phyloP scores from a whole-genome alignment of 92 coral and sea anemone species.

The Montipora capitata region DNA sequence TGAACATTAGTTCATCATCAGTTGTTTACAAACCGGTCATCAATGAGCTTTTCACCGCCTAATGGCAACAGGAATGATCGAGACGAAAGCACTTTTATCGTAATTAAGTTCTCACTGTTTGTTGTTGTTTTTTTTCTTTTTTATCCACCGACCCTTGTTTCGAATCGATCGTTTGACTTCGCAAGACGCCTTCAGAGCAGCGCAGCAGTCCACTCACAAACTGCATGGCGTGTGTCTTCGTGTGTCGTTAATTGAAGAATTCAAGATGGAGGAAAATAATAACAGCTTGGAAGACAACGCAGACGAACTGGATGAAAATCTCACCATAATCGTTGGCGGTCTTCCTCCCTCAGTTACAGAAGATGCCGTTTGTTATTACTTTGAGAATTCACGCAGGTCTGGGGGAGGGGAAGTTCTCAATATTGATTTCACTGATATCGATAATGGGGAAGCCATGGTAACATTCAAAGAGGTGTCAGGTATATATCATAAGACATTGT shows the following conservation, averaged over 20 bases:
- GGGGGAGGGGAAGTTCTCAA: conserved; percentile 27
- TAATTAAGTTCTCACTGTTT: background rate
- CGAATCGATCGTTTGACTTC: background rate
- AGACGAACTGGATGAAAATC: background rate
- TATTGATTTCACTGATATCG: background rate
- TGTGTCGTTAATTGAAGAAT: conserved; percentile 5
- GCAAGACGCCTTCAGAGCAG: conserved; percentile 47
- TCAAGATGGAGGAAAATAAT: background rate
- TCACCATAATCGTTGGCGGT: conserved; percentile 63
- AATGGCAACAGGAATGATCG: background rate
- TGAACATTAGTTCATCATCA: no score
- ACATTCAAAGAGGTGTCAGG: conserved; percentile 20
- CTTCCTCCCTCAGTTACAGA: conserved; percentile 53
- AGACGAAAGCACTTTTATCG: background rate
- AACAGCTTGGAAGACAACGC: background rate
- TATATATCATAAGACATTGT: background rate
- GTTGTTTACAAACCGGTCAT: no score
- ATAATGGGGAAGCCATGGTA: background rate
- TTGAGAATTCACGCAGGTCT: conserved; percentile 64
- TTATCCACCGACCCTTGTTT: background rate
- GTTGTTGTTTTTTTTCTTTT: background rate
- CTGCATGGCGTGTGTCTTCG: conserved; percentile 19
- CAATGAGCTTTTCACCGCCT: no score
- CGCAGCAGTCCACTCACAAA: conserved; percentile 34
- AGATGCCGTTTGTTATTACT: conserved; percentile 63